Base-by-base conservation (phyloP, 2,113 vertebrate species). In the Pungitius pungitius region DNA sequence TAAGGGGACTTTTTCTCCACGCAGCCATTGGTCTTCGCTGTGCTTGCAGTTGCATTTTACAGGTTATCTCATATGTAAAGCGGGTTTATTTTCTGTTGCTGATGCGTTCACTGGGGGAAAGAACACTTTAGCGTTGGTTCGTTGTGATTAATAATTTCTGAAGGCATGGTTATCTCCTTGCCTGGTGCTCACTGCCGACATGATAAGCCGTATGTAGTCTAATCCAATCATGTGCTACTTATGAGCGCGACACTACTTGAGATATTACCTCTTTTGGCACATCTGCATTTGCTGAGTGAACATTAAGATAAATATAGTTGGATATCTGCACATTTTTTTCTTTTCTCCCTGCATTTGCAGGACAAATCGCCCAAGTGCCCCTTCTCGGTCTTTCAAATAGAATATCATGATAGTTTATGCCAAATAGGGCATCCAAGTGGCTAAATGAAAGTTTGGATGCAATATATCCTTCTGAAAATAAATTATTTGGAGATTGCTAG, bases 111-210 rank as follows among this genome's bases (percentile, higher is more conserved):
- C 55, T 17, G 18, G 10, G 4, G 33, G 49, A 33, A 45, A 80
- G 74, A 62, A 81, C 54, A 64, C 42, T 82, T 79, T 39, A 81
- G 75, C 26, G 42, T 59, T 40, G 72, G 61, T 86, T 86, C 75
- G 58, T 67, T 79, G 73, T 83, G 85, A 85, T 87, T 79, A 83
- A 90, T 85, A 85, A 83, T 81, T 79, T 80, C 49, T 77, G 77
- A 86, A 80, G 77, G 71, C 66, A 51, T 3, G 66, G 77, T 68
- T 69, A 73, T 85, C 49, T 78, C 69, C 69, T 73, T 15, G 42
- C 78, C 68, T 62, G 30, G 69, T 63, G 39, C 76, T 73, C 61
- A 17, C 45, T 60, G 51, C 80, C 77, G 72, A 71, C 67, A 33
- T 67, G 61, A 82, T 82, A 82, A 88, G 86, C 83, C 84, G 71